A percentile compares a stretch with the other conserved stretches of the same genome.
These are phyloP conservation scores for Aleadryas rufinucha DNA, from an alignment of 2,113 vertebrate genomes.

Conservation along the genomic window DNA sequence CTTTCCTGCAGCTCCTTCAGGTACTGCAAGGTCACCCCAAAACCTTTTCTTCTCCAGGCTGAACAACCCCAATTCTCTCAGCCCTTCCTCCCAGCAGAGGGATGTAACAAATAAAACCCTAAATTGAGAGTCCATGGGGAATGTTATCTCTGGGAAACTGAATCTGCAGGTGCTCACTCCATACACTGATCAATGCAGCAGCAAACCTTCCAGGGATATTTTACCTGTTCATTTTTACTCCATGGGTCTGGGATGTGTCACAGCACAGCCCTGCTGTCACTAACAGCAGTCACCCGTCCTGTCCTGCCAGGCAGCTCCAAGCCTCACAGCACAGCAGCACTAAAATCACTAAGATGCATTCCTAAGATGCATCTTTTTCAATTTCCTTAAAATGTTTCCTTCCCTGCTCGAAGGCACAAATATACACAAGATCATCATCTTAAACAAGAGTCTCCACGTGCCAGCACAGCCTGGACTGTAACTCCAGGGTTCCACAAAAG, in stretches of 20 bases:
- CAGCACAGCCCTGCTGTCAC: not conserved
- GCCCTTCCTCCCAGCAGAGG: not conserved
- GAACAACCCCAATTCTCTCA: not conserved
- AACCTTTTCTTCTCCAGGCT: not conserved
- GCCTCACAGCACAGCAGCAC: not conserved
- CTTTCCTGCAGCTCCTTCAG: not conserved
- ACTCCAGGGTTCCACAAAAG: not conserved
- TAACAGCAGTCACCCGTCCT: not conserved
- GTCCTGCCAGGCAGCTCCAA: not conserved
- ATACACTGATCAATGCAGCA: not conserved
- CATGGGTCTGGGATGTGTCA: rapidly evolving
- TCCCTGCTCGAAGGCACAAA: not conserved
- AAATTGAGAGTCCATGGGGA: rapidly evolving
- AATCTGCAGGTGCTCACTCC: rapidly evolving
- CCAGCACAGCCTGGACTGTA: not conserved
- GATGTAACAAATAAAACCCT: not conserved
- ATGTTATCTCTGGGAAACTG: rapidly evolving
- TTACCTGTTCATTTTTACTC: not conserved
- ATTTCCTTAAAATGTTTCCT: not conserved
- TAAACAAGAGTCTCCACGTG: rapidly evolving
- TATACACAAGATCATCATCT: not conserved
- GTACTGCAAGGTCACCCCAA: rapidly evolving
- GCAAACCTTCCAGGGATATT: rapidly evolving
- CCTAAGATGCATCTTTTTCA: not conserved
- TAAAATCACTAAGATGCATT: not conserved